Evolutionary conservation across 2,797 vertebrate genomes (phyloP), one percentile per base, ranked within the genome.

Genomic region (Nasua narica): DNA sequence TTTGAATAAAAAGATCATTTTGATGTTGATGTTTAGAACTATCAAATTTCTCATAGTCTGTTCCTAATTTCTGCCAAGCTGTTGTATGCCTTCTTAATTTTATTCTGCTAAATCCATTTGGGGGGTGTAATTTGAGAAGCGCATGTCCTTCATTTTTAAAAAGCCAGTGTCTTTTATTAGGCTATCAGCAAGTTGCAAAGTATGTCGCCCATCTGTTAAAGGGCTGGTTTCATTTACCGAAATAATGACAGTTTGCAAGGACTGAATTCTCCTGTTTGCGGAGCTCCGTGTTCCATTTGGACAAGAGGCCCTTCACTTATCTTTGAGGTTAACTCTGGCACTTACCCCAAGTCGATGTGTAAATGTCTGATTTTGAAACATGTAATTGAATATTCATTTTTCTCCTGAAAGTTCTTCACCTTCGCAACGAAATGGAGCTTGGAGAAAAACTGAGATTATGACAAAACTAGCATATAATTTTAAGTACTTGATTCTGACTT

Each of bases 131-230:
- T 98, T 97, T 98, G 98, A 98, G 98, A 98, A 98, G 98, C 96
- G 92, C 97, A 97, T 97, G 98, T 98, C 98, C 98, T 99, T 98
- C 98, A 95, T 98, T 98, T 98, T 98, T 98, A 97, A 98, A 97
- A 98, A 98, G 97, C 97, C 97, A 94, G 95, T 98, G 97, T 98
- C 98, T 98, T 98, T 98, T 98, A 98, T 98, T 99, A 98, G 98
- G 98, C 98, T 97, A 96, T 98, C 98, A 98, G 98, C 98, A 98
- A 98, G 97, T 98, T 97, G 96, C 97, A 94, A 98, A 98, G 98
- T 96, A 97, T 98, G 97, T 96, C 90, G 95, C 86, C 98, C 98
- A 98, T 99, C 98, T 99, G 98, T 98, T 98, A 98, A 98, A 98
- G 98, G 98, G 94, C 97, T 90, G 50, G 96, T 98, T 98, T 98